Evolutionary conservation across 2,113 vertebrate species (phyloP).

Genomic region (Larimichthys polyactis): DNA sequence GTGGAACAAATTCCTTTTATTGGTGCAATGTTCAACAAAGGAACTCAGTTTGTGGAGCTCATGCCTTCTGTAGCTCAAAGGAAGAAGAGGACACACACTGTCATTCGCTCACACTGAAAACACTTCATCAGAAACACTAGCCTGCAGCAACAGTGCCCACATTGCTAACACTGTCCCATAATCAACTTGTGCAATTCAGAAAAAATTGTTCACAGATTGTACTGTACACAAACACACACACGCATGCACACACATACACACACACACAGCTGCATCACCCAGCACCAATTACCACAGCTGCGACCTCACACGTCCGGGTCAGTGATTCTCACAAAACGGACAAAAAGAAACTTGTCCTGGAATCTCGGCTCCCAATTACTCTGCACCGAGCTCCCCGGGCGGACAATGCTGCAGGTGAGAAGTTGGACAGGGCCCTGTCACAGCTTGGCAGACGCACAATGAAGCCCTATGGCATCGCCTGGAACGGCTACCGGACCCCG

Average conservation of each 20-base stretch:
- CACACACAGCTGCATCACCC: slow-evolving; percentile 75
- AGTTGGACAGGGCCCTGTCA: slow-evolving; percentile 67
- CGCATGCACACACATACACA: slow-evolving; percentile 19
- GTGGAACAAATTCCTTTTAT: not conserved
- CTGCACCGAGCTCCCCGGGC: slow-evolving; percentile 51
- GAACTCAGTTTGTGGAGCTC: slow-evolving; percentile 8
- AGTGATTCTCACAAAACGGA: slow-evolving; percentile 74
- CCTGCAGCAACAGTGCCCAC: not conserved
- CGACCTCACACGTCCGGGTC: slow-evolving; percentile 82
- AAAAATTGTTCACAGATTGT: slow-evolving; percentile 33
- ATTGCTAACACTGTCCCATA: not conserved
- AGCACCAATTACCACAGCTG: slow-evolving; percentile 73
- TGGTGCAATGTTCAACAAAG: slow-evolving; percentile 9
- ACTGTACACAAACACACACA: slow-evolving; percentile 24
- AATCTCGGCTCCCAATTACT: slow-evolving; percentile 79
- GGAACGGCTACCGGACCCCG: slow-evolving; percentile 25
- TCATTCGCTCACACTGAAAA: not conserved
- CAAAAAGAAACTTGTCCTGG: slow-evolving; percentile 78
- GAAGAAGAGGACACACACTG: not conserved
- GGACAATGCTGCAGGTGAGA: slow-evolving; percentile 82
- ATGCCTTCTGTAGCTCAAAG: slow-evolving; percentile 11
- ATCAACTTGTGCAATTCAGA: not conserved
- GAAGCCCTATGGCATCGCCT: slow-evolving; percentile 61
- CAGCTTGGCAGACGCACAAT: slow-evolving; percentile 71
- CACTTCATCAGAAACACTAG: not conserved